Percentiles rank a stretch among this genome's conserved stretches.
Evolutionary conservation across 2,888 invertebrate species (phyloP).

Genomic region (Pandemis cinnamomeana): DNA sequence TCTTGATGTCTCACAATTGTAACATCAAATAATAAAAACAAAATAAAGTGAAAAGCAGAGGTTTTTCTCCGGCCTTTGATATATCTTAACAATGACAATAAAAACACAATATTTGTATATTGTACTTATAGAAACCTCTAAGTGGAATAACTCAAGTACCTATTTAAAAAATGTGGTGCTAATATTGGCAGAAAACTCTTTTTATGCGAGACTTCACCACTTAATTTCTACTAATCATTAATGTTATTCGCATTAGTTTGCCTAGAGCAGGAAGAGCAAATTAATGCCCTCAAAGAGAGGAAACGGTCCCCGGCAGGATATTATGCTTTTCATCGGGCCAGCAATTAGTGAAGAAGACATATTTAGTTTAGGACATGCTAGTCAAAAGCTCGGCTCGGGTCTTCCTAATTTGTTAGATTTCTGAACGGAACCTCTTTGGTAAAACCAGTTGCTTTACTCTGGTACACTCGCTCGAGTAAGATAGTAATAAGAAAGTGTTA

Average conservation of each 20-base stretch:
- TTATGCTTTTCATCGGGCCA: slow-evolving; percentile 70
- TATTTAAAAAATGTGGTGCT: too few species aligned
- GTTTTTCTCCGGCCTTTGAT: too few species aligned
- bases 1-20: too few species aligned
- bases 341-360: slow-evolving; percentile 57
- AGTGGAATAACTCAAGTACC: too few species aligned
- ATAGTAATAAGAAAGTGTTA: background rate
- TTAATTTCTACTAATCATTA: slow-evolving; percentile 47
- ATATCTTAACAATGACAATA: too few species aligned
- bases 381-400: slow-evolving; percentile 28
- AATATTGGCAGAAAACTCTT: too few species aligned
- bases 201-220: background rate
- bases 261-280: slow-evolving; percentile 66
- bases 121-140: too few species aligned
- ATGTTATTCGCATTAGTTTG: slow-evolving; percentile 59
- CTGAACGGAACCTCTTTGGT: background rate
- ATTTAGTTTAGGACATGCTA: slow-evolving; percentile 45
- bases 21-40: too few species aligned
- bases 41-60: too few species aligned
- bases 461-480: background rate
- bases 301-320: slow-evolving; percentile 62
- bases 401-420: slow-evolving; percentile 7
- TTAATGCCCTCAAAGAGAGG: slow-evolving; percentile 70
- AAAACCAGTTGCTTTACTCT: background rate
- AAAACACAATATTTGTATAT: too few species aligned